A percentile compares a stretch with the other conserved stretches of the same genome.
Evolutionary conservation across 2,888 invertebrate species (phyloP).

Genomic region (Chrysopilus asiliformis): DNA sequence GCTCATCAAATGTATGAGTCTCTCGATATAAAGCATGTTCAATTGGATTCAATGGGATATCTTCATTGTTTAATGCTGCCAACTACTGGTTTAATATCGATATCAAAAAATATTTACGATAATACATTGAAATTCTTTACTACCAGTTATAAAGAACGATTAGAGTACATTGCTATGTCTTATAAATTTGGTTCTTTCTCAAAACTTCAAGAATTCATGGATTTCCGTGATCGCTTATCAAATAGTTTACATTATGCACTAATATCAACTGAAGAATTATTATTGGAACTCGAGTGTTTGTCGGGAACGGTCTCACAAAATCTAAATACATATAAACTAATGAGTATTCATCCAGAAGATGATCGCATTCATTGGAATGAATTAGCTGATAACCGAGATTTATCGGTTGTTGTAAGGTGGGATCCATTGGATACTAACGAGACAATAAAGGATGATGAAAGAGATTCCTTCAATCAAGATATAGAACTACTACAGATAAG

Average conservation of each 20-base stretch:
- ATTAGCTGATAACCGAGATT: constrained; percentile 62
- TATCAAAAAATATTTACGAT: constrained; percentile 57
- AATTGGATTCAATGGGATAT: constrained; percentile 83
- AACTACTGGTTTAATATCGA: constrained; percentile 54
- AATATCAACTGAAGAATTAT: constrained; percentile 50
- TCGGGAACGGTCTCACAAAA: constrained; percentile 33
- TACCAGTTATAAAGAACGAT: constrained; percentile 78
- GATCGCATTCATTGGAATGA: constrained; percentile 46
- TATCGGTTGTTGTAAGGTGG: constrained; percentile 55
- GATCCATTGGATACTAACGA: constrained; percentile 43
- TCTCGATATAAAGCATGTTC: constrained; percentile 85
- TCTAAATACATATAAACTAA: constrained; percentile 40
- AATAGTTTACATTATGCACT: constrained; percentile 67
- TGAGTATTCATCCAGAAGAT: constrained; percentile 46
- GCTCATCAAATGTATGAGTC: constrained; percentile 62
- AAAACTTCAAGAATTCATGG: constrained; percentile 80
- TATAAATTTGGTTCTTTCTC: constrained; percentile 92
- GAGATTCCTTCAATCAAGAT: constrained; percentile 29
- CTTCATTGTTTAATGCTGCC: constrained; percentile 63
- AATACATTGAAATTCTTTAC: constrained; percentile 74
- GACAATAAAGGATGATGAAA: constrained; percentile 21
- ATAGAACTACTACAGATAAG: constrained; percentile 30
- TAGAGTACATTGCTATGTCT: constrained; percentile 80
- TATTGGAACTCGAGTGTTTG: constrained; percentile 49
- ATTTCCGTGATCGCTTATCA: constrained; percentile 66